Percentiles rank a stretch among this genome's conserved stretches.
phyloP scores from a whole-genome alignment of 2,113 vertebrate species.

The Campylomormyrus numenius region DNA sequence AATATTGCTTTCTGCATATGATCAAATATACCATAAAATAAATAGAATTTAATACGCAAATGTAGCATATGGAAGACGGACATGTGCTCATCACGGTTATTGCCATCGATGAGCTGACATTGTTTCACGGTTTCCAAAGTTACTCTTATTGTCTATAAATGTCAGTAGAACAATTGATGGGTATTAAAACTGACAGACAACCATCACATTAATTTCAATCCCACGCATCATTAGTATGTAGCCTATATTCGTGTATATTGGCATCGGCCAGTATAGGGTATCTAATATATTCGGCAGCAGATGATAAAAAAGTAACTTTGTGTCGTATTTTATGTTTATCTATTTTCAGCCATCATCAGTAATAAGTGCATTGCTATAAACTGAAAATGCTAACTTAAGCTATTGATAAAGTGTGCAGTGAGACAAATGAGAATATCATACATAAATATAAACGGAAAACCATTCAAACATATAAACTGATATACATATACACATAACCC shows the following conservation, averaged over 20 bases:
- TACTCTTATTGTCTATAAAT: background rate
- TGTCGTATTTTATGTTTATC: background rate
- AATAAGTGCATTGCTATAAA: background rate
- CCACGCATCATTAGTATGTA: background rate
- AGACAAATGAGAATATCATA: background rate
- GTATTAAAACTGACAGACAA: background rate
- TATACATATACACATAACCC: background rate
- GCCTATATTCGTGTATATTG: background rate
- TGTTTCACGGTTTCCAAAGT: background rate
- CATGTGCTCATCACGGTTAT: background rate
- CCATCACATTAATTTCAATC: background rate
- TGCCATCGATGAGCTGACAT: background rate
- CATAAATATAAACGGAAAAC: background rate
- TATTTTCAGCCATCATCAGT: background rate
- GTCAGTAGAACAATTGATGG: background rate
- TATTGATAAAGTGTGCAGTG: background rate
- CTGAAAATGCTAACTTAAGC: background rate
- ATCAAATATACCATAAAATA: background rate
- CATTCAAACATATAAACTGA: background rate
- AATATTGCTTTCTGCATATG: background rate
- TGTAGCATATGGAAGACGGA: background rate
- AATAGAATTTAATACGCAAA: background rate
- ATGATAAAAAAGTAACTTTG: background rate
- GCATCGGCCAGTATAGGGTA: background rate
- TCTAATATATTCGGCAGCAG: background rate